phyloP scores from a whole-genome alignment of 30 jellyfish, hydroid and myxozoan species.

The Chrysaora quinquecirrha region DNA sequence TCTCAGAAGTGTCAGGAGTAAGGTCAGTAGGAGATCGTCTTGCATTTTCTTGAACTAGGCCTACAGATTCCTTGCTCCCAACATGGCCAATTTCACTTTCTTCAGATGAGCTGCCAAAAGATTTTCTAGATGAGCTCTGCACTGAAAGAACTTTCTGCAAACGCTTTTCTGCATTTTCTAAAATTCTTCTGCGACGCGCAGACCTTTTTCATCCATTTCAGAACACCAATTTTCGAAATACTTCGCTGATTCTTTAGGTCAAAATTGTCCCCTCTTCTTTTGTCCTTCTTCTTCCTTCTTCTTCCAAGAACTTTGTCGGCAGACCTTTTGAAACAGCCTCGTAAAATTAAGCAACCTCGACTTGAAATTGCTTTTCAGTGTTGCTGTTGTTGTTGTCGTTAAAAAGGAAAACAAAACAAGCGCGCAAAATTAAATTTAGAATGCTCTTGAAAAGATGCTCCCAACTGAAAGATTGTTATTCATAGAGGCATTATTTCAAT shows the following conservation, averaged over 20 bases:
- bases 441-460: not conserved
- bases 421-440: not conserved
- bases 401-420: not conserved
- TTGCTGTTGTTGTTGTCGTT: not conserved
- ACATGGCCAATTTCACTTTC: not conserved
- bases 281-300: too few relatives aligned
- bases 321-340: too few relatives aligned
- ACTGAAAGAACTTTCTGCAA: conserved; percentile 32
- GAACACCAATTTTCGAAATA: too few relatives aligned
- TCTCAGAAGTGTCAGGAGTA: too few relatives aligned
- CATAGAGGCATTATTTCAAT: not conserved
- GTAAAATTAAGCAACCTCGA: too few relatives aligned
- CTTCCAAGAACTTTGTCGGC: too few relatives aligned
- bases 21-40: too few relatives aligned
- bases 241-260: too few relatives aligned
- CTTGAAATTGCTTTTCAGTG: not conserved
- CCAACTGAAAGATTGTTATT: not conserved
- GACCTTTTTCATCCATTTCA: conserved; percentile 63
- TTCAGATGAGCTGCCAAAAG: not conserved
- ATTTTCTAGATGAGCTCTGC: conserved; percentile 34
- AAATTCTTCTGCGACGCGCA: conserved; percentile 58
- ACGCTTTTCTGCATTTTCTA: conserved; percentile 59
- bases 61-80: not conserved
- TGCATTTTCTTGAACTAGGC: not conserved
- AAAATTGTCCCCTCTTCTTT: too few relatives aligned